Conservation (phyloP, 2,797 vertebrate species). For the Fistularia commersonii region DNA sequence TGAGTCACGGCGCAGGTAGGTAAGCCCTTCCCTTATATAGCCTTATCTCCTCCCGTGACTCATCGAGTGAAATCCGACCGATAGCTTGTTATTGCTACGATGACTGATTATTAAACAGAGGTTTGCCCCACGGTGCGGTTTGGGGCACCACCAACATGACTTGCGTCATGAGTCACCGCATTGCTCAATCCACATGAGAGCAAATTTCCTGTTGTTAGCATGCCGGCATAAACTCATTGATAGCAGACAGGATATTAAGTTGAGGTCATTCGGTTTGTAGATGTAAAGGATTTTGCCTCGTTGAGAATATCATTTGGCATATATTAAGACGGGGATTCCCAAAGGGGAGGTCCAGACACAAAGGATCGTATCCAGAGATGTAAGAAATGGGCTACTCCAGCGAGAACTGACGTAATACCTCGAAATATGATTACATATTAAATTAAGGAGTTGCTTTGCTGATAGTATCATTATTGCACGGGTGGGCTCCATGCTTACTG, state of each 20-base stretch:
- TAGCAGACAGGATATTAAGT: constrained; percentile 65
- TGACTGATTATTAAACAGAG: constrained; percentile 24
- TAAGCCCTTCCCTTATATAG: neutral
- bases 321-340: no score
- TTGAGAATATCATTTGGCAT: constrained; percentile 29
- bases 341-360: no score
- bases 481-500: no score
- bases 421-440: no score
- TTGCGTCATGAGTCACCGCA: constrained; percentile 42
- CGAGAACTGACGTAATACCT: no score
- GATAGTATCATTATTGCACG: no score
- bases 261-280: constrained; percentile 48
- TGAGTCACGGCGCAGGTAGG: constrained; percentile 35
- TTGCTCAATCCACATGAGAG: constrained; percentile 53
- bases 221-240: constrained; percentile 59
- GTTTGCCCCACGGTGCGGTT: constrained; percentile 11
- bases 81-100: constrained; percentile 13
- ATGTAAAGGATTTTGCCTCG: constrained; percentile 11
- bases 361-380: no score
- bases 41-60: constrained; percentile 34
- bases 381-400: no score
- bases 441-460: no score
- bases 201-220: constrained; percentile 69
- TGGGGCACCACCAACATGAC: constrained; percentile 32
- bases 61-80: constrained; percentile 14